Evolutionary conservation across 2,797 vertebrate species (phyloP).

Genomic region (Acanthornis magna): DNA sequence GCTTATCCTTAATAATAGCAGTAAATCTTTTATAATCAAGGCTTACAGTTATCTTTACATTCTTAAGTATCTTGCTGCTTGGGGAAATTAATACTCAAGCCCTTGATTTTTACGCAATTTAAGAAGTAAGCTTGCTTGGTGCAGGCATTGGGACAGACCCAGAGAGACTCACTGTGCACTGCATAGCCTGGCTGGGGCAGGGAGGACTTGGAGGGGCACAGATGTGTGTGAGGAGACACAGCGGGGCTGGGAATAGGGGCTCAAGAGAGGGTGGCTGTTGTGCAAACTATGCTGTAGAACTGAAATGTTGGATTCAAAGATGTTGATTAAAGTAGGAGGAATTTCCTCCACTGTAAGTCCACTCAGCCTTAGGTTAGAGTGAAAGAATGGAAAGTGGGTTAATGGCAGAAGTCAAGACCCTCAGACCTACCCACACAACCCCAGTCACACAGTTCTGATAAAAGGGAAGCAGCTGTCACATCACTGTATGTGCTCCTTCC

Average conservation of each 20-base stretch:
- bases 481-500: background rate
- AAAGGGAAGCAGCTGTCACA: background rate
- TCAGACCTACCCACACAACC: background rate
- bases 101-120: background rate
- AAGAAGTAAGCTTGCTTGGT: background rate
- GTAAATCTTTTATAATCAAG: constrained; percentile 34
- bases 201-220: background rate
- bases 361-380: background rate
- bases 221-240: background rate
- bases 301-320: background rate
- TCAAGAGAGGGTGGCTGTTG: background rate
- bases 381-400: background rate
- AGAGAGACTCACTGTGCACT: background rate
- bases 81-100: constrained; percentile 24
- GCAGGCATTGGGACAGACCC: background rate
- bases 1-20: constrained; percentile 22
- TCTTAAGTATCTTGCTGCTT: constrained; percentile 27
- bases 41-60: constrained; percentile 41
- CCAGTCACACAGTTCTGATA: background rate
- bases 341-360: background rate
- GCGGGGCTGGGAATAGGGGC: background rate
- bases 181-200: background rate
- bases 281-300: background rate
- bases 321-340: background rate
- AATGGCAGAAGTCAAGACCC: background rate